Conservation (phyloP, 1,140 invertebrate species). For the Caenorhabditis latens region DNA sequence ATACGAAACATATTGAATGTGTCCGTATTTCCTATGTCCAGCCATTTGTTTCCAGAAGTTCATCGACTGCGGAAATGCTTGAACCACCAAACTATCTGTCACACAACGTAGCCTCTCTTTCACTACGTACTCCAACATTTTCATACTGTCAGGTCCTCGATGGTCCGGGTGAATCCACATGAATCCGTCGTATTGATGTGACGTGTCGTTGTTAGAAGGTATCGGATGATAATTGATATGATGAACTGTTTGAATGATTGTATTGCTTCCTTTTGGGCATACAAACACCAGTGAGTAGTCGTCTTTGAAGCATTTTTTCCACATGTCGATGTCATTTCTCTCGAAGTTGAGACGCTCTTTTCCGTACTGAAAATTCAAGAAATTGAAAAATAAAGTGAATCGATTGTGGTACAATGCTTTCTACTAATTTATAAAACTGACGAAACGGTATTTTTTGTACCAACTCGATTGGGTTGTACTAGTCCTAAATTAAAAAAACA, state of each 20-base stretch:
- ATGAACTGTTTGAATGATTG: neutral
- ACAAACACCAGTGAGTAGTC: neutral
- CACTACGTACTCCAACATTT: neutral
- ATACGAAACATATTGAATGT: conserved; percentile 10
- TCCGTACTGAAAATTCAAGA: neutral
- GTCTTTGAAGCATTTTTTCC: neutral
- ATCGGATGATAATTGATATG: neutral
- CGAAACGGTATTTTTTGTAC: neutral
- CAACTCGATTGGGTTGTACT: neutral
- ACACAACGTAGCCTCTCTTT: neutral
- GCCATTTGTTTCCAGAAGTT: neutral
- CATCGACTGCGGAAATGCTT: neutral
- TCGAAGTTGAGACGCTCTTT: conserved; percentile 3
- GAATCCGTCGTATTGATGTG: neutral
- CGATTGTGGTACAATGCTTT: too few species aligned
- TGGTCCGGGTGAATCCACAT: neutral
- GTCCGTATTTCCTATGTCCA: neutral
- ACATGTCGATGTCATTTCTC: neutral
- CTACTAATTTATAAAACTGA: too few species aligned
- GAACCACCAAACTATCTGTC: neutral
- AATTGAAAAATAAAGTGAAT: neutral
- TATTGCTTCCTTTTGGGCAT: neutral
- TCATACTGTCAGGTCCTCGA: conserved; percentile 17
- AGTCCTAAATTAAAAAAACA: neutral
- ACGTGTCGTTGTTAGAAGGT: neutral